Conservation (phyloP, 2,888 invertebrate genomes). For the Stegophylla sp. region DNA sequence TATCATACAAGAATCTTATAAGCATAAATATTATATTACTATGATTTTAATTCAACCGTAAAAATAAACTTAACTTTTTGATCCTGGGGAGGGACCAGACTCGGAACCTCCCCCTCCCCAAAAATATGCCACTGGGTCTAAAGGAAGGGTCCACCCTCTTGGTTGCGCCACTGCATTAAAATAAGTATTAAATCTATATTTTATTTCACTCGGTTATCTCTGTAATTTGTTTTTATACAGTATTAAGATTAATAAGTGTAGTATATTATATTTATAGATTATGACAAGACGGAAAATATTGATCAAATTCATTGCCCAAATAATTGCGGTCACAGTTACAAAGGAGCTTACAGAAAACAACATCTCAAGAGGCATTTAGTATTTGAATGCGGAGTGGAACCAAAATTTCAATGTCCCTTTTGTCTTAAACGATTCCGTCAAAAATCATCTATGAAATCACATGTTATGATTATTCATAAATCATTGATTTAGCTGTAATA, state of each 20-base stretch:
- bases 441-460: constrained; percentile 51
- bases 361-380: constrained; percentile 49
- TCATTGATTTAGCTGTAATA: no score
- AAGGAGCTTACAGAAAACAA: not conserved
- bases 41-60: no score
- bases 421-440: constrained; percentile 60
- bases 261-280: constrained; percentile 10
- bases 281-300: not conserved
- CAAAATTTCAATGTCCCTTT: constrained; percentile 62
- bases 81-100: no score
- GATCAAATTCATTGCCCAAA: constrained; percentile 22
- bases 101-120: no score
- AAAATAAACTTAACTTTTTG: no score
- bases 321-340: constrained; percentile 38
- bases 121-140: no score
- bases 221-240: not conserved
- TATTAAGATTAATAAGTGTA: no score
- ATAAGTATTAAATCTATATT: no score
- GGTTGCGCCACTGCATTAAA: no score
- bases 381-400: constrained; percentile 61
- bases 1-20: no score
- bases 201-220: not conserved
- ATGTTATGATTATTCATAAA: constrained; percentile 44
- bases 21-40: no score
- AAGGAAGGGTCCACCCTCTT: no score